Percentiles rank a stretch among this genome's conserved stretches.
phyloP scores from a whole-genome alignment of 2,888 invertebrate genomes.

The Zeuzera pyrina region DNA sequence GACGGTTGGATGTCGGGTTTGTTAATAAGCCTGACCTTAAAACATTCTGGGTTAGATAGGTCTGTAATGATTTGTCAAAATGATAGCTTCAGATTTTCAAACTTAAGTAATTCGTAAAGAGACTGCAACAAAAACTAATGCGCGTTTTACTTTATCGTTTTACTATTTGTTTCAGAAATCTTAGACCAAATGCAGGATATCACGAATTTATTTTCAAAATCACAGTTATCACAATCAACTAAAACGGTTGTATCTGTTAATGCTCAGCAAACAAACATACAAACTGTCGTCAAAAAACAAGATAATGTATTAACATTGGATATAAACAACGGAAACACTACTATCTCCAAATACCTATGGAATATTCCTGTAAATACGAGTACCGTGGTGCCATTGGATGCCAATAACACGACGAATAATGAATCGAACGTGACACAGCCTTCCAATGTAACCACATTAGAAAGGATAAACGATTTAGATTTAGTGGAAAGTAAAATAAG shows the following conservation, averaged over 20 bases:
- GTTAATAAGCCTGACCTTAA: too few relatives aligned
- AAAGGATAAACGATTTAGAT: slow-evolving; percentile 58
- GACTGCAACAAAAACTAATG: too few relatives aligned
- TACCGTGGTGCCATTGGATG: slow-evolving; percentile 23
- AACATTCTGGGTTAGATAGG: too few relatives aligned
- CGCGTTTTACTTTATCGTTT: slow-evolving; percentile 4
- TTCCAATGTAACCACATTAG: slow-evolving; percentile 50
- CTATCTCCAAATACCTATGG: slow-evolving; percentile 32
- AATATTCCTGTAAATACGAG: slow-evolving; percentile 35
- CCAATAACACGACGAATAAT: slow-evolving; percentile 20
- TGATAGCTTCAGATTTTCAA: too few relatives aligned
- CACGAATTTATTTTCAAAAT: slow-evolving; percentile 26
- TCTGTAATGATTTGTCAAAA: too few relatives aligned
- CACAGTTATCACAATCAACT: background rate
- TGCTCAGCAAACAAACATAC: slow-evolving; percentile 3
- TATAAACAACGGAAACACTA: slow-evolving; percentile 28
- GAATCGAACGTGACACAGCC: slow-evolving; percentile 32
- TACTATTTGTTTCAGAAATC: slow-evolving; percentile 40
- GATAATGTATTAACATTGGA: slow-evolving; percentile 26
- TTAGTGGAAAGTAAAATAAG: slow-evolving; percentile 51
- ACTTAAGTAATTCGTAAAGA: too few relatives aligned
- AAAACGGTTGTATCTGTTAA: background rate
- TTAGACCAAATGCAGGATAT: slow-evolving; percentile 53
- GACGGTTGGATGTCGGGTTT: too few relatives aligned
- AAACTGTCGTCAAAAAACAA: slow-evolving; percentile 7